Base-by-base conservation (phyloP, 2,888 invertebrate species). In the Dryocosmus kuriphilus region DNA sequence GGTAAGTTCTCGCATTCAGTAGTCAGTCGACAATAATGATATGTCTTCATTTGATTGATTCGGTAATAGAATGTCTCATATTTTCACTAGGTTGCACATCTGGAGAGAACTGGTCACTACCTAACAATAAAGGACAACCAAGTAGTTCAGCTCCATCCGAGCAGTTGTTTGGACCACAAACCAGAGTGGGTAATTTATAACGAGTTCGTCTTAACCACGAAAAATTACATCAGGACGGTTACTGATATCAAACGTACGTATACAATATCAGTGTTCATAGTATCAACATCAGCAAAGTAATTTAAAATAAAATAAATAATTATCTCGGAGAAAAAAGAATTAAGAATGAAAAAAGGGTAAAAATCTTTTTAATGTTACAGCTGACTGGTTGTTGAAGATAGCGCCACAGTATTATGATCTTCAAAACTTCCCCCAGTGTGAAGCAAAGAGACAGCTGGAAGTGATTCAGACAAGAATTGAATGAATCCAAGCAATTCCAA, bases 141-240 rank as follows among this genome's bases (percentile, higher is more conserved):
- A 93, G 96, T 98, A 81, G 99, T 99, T 1, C 99, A 99, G 92
- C 94, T 99, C 61, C 99, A 99, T 93, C 99, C 99, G 0, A 99
- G 99, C 84, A 99, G 99, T 11, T 99, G 99, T 90, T 94, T 99
- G 78, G 99, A 99, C 93, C 99, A 99, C 93, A 99, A 99, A 92
- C 99, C 99, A 0, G 99, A 99, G 92, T 99, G 99, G 99, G 99
- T 99, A 60, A 96, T 99, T 80, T 99, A 99, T 93, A 99, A 99
- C 92, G 99, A 99, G 93, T 99, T 99, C 91, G 99, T 99, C 71
- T 94, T 99, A 85, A 99, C 99, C 81, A 99, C 99, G 80, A 99
- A 99, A 93, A 99, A 99, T 92, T 99, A 99, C 92, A 99, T 99
- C 88, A 94, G 99, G 85, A 99, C 99, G 0, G 99, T 99, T 19